Base-by-base conservation (phyloP, 1,140 invertebrate genomes). In the Drosophila repleta region DNA sequence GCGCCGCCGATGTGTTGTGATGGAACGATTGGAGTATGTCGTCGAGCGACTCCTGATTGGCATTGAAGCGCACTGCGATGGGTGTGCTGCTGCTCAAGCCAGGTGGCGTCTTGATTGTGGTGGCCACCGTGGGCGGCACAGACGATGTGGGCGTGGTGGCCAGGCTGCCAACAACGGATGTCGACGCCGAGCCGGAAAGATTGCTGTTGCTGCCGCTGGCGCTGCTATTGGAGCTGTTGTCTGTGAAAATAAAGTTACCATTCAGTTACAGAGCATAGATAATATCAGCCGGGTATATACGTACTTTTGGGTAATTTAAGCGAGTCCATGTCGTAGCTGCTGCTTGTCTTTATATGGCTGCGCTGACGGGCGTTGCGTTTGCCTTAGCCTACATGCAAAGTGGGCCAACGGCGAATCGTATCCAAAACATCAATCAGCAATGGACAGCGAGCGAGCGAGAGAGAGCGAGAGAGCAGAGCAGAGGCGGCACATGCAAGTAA, bases 21-120 rank as follows among this genome's bases (percentile, higher is more conserved):
- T 91, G 85, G 70, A 91, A 91, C 57, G 87, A 82, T 68, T 91
- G 90, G 60, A 91, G 79, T 35, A 91, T 85, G 49, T 90, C 90
- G 53, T 90, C 90, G 20, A 91, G 74, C n/a, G 87, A 90, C 64
- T 91, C 90, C 71, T 91, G 87, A 49, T 90, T 90, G 74, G 90
- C 90, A 80, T 91, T 91, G 52, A 91, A 91, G 45, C 90, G 85
- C 29, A 91, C 90, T 5, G 90, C 74, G 43, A 91, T 91, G 26
- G 90, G 90, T n/a, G 90, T 76, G 52, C 71, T 91, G 69, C 76
- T 77, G 57, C 57, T 64, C 32, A 87, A 21, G 48, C 79, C 83
- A 1, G 82, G 82, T 15, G 90, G 79, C 15, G 90, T 57, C 53
- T 88, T 71, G 1, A 52, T 43, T 20, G 37, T 51, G 26, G 41